Evolutionary conservation across 2,888 invertebrate species (phyloP).

Genomic region (Leucophora obtusa): DNA sequence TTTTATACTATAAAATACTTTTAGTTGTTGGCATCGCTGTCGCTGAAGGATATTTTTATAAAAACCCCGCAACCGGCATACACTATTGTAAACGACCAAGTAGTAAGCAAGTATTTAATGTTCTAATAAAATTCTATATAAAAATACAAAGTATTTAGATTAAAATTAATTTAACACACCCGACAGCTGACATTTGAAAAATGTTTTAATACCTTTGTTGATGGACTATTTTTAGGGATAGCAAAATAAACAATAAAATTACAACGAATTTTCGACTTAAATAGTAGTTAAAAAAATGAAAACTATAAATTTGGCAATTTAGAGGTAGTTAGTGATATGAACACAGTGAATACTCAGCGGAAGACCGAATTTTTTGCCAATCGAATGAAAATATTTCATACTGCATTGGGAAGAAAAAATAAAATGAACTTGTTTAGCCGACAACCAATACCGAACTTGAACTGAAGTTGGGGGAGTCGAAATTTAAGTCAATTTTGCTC

Average conservation of each 20-base stretch:
- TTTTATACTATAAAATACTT: slow-evolving; percentile 3
- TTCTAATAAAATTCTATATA: slow-evolving; percentile 9
- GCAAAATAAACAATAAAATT: not conserved
- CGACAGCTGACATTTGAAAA: slow-evolving; percentile 47
- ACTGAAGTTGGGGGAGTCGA: too few relatives aligned
- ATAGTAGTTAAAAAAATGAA: not conserved
- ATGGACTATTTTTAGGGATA: slow-evolving; percentile 1
- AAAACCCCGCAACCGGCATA: slow-evolving; percentile 1
- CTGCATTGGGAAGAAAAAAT: too few relatives aligned
- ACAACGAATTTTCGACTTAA: not conserved
- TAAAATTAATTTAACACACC: slow-evolving; percentile 1
- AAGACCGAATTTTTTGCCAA: too few relatives aligned
- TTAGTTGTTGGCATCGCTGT: not conserved
- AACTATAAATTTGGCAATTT: too few relatives aligned
- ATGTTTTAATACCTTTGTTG: not conserved
- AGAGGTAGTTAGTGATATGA: too few relatives aligned
- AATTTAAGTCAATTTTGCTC: too few relatives aligned
- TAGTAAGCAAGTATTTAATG: not conserved
- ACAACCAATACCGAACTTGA: too few relatives aligned
- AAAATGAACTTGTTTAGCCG: too few relatives aligned
- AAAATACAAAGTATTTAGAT: not conserved
- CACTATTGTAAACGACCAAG: not conserved
- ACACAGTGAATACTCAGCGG: too few relatives aligned
- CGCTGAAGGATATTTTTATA: not conserved
- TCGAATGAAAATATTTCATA: too few relatives aligned